Conservation (phyloP, 2,888 invertebrate genomes). For the Pherbina coryleti region DNA sequence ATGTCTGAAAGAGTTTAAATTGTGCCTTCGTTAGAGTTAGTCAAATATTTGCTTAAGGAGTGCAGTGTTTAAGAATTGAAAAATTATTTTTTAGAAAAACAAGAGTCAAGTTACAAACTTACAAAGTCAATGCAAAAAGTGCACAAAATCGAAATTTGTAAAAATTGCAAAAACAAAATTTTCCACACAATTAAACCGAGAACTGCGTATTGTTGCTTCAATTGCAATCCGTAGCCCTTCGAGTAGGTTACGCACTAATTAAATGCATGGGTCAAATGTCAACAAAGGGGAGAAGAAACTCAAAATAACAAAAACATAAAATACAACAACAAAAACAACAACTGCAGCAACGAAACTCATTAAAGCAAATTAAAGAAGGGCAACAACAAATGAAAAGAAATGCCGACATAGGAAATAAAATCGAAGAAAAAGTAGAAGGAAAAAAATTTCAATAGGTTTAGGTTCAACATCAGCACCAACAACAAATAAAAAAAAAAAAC, state of each 20-base stretch:
- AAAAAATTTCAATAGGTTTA: neutral
- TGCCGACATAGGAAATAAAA: constrained; percentile 20
- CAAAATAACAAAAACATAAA: constrained; percentile 41
- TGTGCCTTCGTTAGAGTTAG: too few species aligned
- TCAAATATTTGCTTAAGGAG: too few species aligned
- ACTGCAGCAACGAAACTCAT: constrained; percentile 11
- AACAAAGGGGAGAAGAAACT: constrained; percentile 37
- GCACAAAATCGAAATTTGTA: too few species aligned
- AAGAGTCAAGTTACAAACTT: too few species aligned
- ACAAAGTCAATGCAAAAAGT: too few species aligned
- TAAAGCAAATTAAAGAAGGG: constrained; percentile 35
- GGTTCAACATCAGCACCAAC: neutral
- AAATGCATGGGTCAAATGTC: constrained; percentile 33
- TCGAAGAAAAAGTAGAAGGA: neutral
- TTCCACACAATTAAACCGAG: constrained; percentile 1
- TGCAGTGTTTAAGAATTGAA: too few species aligned
- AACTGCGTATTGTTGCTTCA: neutral
- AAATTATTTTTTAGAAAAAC: too few species aligned
- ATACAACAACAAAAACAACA: neutral
- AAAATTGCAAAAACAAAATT: neutral
- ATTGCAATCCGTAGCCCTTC: neutral
- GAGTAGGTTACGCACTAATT: constrained; percentile 23
- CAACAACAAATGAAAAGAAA: constrained; percentile 40
- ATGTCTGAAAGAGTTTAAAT: too few species aligned
- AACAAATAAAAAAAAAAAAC: neutral